These are phyloP conservation scores for Channallabes apus DNA, from an alignment of 2,797 vertebrate genomes.

Conservation along the genomic window DNA sequence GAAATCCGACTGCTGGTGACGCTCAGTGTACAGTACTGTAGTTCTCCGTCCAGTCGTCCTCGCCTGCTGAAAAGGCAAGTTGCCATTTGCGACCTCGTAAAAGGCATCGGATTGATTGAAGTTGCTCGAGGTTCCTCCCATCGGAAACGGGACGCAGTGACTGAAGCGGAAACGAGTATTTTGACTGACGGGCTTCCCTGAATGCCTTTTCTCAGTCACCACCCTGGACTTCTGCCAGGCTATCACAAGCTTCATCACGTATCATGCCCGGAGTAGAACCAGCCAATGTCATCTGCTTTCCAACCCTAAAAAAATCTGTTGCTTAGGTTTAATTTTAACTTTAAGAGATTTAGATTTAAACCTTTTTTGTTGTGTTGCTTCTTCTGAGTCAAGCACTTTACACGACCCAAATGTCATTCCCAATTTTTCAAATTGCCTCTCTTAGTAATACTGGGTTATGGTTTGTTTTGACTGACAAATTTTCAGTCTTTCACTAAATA, in stretches of 20 bases:
- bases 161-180: conserved; percentile 23
- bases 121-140: conserved; percentile 36
- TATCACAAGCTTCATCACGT: neutral
- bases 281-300: neutral
- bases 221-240: conserved; percentile 9
- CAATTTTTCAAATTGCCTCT: neutral
- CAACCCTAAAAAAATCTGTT: neutral
- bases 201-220: conserved; percentile 16
- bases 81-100: conserved; percentile 73
- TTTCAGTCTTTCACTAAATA: conserved; percentile 9
- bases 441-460: neutral
- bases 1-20: conserved; percentile 58
- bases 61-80: conserved; percentile 62
- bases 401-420: neutral
- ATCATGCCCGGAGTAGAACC: neutral
- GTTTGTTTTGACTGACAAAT: conserved; percentile 29
- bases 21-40: conserved; percentile 63
- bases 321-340: conserved; percentile 2
- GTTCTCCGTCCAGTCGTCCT: conserved; percentile 32
- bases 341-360: neutral
- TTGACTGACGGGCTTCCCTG: conserved; percentile 40
- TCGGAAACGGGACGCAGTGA: conserved; percentile 40
- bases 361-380: conserved; percentile 5
- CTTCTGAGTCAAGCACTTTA: neutral
- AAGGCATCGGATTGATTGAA: conserved; percentile 73